phyloP scores from a whole-genome alignment of 2,797 vertebrate species.

The Eulemur coronatus region DNA sequence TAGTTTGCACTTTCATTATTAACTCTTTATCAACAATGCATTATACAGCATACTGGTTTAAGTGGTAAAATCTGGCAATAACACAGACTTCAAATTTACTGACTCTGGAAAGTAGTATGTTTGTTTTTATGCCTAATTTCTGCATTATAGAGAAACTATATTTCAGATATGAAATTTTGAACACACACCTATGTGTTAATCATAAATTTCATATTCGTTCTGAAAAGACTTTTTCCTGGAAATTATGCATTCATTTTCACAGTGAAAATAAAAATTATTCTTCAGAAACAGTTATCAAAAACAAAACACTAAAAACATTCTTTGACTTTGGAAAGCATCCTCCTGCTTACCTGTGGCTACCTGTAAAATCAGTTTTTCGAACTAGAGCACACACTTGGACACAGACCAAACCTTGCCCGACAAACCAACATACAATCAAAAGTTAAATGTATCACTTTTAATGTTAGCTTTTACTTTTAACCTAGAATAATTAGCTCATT shows the following conservation, averaged over 20 bases:
- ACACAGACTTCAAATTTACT: not conserved
- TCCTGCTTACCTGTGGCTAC: not conserved
- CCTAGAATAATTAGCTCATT: not conserved
- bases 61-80: not conserved
- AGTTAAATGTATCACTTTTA: not conserved
- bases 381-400: not conserved
- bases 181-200: not conserved
- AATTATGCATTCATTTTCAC: too few relatives aligned
- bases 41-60: not conserved
- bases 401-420: not conserved
- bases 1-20: not conserved
- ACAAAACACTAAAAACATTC: not conserved
- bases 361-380: not conserved
- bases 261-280: too few relatives aligned
- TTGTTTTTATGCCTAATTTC: conserved; percentile 1
- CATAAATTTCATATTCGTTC: not conserved
- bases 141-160: not conserved
- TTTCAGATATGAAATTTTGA: not conserved
- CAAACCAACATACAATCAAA: not conserved
- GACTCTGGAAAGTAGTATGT: not conserved
- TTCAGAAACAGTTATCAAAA: not conserved
- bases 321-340: not conserved
- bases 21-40: not conserved
- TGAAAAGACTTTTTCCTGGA: too few relatives aligned
- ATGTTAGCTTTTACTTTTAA: not conserved